Evolutionary conservation across 2,797 vertebrate species (phyloP).

Genomic region (Chrysocyon brachyurus): DNA sequence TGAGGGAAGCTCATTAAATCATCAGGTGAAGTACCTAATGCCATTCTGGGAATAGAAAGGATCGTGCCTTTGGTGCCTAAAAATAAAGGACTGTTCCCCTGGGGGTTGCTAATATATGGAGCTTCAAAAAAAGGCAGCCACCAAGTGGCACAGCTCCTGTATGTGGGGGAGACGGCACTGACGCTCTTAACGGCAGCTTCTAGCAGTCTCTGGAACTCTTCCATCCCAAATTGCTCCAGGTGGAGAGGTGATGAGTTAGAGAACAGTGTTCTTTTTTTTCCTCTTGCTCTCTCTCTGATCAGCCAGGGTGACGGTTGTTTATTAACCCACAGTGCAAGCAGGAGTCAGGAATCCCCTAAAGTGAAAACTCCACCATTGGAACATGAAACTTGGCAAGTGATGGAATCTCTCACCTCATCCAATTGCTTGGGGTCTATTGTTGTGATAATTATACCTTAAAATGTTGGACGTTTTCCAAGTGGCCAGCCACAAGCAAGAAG

Average conservation of each 20-base stretch:
- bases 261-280: not conserved
- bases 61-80: not conserved
- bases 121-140: not conserved
- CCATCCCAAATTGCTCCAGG: conserved; percentile 34
- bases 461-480: conserved; percentile 9
- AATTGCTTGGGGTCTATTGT: not conserved
- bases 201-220: conserved; percentile 36
- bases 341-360: not conserved
- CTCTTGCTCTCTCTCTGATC: not conserved
- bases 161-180: not conserved
- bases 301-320: not conserved
- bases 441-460: conserved; percentile 34
- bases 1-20: conserved; percentile 68
- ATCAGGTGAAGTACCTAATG: conserved; percentile 6
- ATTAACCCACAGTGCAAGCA: conserved; percentile 6
- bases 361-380: not conserved
- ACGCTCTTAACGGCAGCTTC: not conserved
- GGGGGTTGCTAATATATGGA: conserved; percentile 21
- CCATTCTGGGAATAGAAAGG: conserved; percentile 54
- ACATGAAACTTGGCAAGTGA: not conserved
- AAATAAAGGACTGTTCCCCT: conserved; percentile 55
- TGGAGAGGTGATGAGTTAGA: conserved; percentile 14
- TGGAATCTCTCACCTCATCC: conserved; percentile 37
- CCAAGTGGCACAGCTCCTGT: not conserved
- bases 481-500: too few relatives aligned